Percentiles rank a stretch among this genome's conserved stretches.
These are phyloP conservation scores for Drosophila stalkeri DNA, from an alignment of 2,888 invertebrate genomes.

Conservation along the genomic window DNA sequence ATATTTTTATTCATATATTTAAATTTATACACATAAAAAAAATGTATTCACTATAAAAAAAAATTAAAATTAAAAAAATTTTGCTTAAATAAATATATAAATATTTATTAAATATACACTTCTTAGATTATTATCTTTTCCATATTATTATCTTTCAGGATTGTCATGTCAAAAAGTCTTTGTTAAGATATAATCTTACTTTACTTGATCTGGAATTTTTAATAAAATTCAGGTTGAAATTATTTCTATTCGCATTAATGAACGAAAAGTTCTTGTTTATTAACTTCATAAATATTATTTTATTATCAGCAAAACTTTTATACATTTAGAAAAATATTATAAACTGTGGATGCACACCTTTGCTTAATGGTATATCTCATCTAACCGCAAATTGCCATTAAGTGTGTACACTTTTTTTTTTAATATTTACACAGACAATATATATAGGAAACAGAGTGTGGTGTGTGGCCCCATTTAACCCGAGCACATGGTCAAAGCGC, in stretches of 20 bases:
- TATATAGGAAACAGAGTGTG: slow-evolving; percentile 1
- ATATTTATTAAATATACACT: too few relatives aligned
- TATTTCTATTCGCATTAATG: neutral
- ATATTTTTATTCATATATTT: neutral
- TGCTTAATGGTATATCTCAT: slow-evolving; percentile 22
- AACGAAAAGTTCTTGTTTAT: neutral
- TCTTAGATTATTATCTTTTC: too few relatives aligned
- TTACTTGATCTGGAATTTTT: too few relatives aligned
- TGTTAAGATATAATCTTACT: too few relatives aligned
- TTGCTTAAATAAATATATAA: too few relatives aligned
- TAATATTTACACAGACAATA: slow-evolving; percentile 25
- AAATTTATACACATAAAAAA: neutral
- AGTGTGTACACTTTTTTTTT: slow-evolving; percentile 27
- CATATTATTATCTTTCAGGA: too few relatives aligned
- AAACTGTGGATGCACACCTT: slow-evolving; percentile 28
- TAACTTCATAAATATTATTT: slow-evolving; percentile 3
- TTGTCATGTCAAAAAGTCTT: too few relatives aligned
- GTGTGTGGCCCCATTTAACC: slow-evolving; percentile 30
- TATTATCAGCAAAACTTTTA: slow-evolving; percentile 1
- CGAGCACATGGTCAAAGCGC: slow-evolving; percentile 48
- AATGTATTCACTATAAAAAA: too few relatives aligned
- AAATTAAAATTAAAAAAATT: too few relatives aligned
- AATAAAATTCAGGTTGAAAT: too few relatives aligned
- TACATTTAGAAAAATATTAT: slow-evolving; percentile 2
- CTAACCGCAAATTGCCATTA: slow-evolving; percentile 37